Evolutionary conservation across 1,140 invertebrate species (phyloP), one percentile per base, ranked within the genome.

Genomic region (Antheraea pernyi): DNA sequence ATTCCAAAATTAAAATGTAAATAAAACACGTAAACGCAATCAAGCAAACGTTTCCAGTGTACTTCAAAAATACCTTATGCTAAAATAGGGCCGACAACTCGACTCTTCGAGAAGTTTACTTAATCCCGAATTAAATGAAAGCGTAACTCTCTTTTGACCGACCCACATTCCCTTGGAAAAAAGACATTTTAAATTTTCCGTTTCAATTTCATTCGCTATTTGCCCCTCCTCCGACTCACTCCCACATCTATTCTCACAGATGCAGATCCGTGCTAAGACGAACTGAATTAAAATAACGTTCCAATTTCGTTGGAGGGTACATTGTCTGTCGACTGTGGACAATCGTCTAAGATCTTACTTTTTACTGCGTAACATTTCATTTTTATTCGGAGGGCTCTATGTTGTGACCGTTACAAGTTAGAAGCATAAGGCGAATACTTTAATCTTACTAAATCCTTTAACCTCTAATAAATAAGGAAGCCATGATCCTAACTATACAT

Each of bases 321-420:
- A 65, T 65, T 65, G 36, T 42, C 18, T 46, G 36, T 19, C 11
- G 39, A 19, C 64, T 65, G 22, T 65, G 64, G 64, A 65, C 64
- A 65, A 65, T 65, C 42, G 64, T 22, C 62, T 59, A 67, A 72
- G 71, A 70, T 77, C 70, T 81, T 78, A 79, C 71, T 77, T 78
- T 81, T 81, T 81, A 79, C 74, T 70, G 76, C 78, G 73, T 71
- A 76, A 79, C 79, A 78, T 81, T 81, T 83, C 81, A 83, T 83
- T 81, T 82, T 81, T 81, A 83, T 83, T 79, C 76, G 72, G 72
- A 60, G 70, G 67, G 73, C 77, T 71, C 67, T 72, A 22, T 65
- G 59, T 63, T 22, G 22, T 11, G 11, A 3, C 30, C 11, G 60
- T 30, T 9, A 0, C 11, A 61, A 61, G 0, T 30, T 6, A 53